Evolutionary conservation across 2,113 vertebrate species (phyloP), one percentile per base, ranked within the genome.

Genomic region (Camelus dromedarius): DNA sequence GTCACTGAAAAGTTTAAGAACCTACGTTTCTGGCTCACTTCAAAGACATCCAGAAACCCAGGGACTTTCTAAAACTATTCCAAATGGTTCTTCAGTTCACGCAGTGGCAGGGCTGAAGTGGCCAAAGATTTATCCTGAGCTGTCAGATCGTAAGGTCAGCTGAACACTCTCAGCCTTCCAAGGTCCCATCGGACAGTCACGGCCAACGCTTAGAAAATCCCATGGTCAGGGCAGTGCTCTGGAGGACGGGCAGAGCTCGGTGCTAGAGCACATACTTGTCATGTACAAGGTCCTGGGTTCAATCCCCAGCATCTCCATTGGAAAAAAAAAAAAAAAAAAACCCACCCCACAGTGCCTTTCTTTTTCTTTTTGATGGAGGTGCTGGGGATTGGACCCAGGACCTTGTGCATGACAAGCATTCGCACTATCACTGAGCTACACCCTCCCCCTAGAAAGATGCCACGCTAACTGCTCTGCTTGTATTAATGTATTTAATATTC

Each of bases 21-120:
- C 30, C 20, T 81, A 62, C 72, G 77, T 60, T 95, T 69, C 81
- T 88, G 82, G 60, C 67, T 77, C 48, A 73, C 38, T 11, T 89
- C 24, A 87, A 82, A 82, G 48, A 56, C 14, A 76, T 93, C 92
- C 73, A 93, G 77, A 96, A 95, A 93, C 32, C 52, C 66, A 72
- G 82, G 46, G 60, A 89, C 82, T 97, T 96, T 96, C 52, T 93
- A 72, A 89, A 96, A 87, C 56, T 35, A 42, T 75, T 93, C 30
- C 75, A 70, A 91, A 93, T 84, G 15, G 76, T 54, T 82, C 52
- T 42, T 69, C 79, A 69, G 19, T 19, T 91, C 60, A 84, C 18
- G 11, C 64, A 93, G 77, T 66, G 85, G 16, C 20, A 60, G 12
- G 15, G 3, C 12, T 73, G 0, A 77, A 58, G 35, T 18, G 3